These are phyloP conservation scores for Pandemis cinnamomeana DNA, from an alignment of 2,888 invertebrate genomes.

Conservation along the genomic window DNA sequence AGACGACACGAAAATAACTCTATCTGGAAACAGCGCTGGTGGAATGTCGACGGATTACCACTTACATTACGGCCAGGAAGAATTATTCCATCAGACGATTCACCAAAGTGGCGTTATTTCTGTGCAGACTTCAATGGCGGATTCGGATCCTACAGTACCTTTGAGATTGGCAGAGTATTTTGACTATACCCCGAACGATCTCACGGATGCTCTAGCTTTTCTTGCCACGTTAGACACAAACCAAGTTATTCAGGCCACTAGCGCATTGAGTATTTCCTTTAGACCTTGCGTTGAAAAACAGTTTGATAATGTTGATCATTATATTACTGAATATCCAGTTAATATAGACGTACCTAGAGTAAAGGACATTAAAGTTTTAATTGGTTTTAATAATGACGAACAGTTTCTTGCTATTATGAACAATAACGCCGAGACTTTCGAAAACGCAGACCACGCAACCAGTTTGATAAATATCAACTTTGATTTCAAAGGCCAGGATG, in stretches of 20 bases:
- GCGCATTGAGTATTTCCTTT: slow-evolving; percentile 16
- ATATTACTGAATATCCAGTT: slow-evolving; percentile 30
- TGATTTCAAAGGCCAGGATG: slow-evolving; percentile 43
- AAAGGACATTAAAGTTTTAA: slow-evolving; percentile 35
- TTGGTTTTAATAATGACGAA: slow-evolving; percentile 41
- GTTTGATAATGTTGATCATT: slow-evolving; percentile 32
- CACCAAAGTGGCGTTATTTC: slow-evolving; percentile 24
- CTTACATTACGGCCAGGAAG: slow-evolving; percentile 16
- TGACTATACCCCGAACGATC: slow-evolving; percentile 9
- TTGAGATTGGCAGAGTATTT: slow-evolving; percentile 29
- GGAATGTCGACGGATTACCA: slow-evolving; percentile 24
- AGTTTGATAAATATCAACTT: slow-evolving; percentile 44
- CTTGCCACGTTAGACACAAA: slow-evolving; percentile 17
- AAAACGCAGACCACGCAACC: slow-evolving; percentile 28
- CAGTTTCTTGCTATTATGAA: background rate
- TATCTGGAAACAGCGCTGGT: slow-evolving; percentile 43
- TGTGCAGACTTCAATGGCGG: background rate
- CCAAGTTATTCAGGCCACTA: slow-evolving; percentile 23
- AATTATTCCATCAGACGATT: slow-evolving; percentile 31
- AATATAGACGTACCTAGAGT: slow-evolving; percentile 22
- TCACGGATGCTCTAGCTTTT: slow-evolving; percentile 24
- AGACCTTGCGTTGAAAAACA: slow-evolving; percentile 38
- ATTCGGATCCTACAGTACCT: slow-evolving; percentile 11
- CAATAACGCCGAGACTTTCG: background rate
- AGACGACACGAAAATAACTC: slow-evolving; percentile 37